Evolutionary conservation across 2,888 invertebrate species (phyloP).

Genomic region (Drosophila greeni): DNA sequence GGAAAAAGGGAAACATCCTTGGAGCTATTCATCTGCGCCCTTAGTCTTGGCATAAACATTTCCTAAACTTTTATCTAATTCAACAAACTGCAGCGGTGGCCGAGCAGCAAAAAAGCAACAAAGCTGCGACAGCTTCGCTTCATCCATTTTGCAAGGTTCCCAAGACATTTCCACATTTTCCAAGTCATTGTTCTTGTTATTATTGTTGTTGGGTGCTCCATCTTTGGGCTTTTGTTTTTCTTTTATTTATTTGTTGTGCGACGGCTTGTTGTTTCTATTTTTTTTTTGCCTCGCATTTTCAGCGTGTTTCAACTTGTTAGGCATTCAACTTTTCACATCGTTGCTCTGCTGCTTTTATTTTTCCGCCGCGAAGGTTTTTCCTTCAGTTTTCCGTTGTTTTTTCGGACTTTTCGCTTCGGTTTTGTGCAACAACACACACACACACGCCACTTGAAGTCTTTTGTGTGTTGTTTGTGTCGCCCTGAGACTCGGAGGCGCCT

Average conservation of each 20-base stretch:
- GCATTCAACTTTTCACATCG: slow-evolving; percentile 72
- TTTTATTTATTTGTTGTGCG: slow-evolving; percentile 32
- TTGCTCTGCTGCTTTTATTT: slow-evolving; percentile 45
- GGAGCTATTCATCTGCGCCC: slow-evolving; percentile 39
- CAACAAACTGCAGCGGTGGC: slow-evolving; percentile 58
- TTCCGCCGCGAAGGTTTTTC: slow-evolving; percentile 44
- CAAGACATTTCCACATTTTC: slow-evolving; percentile 73
- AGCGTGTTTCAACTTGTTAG: slow-evolving; percentile 66
- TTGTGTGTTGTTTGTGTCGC: slow-evolving; percentile 32
- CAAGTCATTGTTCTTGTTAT: slow-evolving; percentile 58
- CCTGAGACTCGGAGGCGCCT: slow-evolving; percentile 53
- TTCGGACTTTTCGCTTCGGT: slow-evolving; percentile 51
- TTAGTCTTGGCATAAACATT: slow-evolving; percentile 68
- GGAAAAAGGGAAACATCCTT: slow-evolving; percentile 13
- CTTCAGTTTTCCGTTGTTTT: slow-evolving; percentile 24
- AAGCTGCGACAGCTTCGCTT: slow-evolving; percentile 43
- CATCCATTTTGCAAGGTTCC: slow-evolving; percentile 63
- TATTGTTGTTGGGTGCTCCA: slow-evolving; percentile 32
- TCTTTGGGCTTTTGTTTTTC: slow-evolving; percentile 56
- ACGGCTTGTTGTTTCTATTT: slow-evolving; percentile 19
- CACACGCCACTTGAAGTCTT: slow-evolving; percentile 38
- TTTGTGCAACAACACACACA: slow-evolving; percentile 52
- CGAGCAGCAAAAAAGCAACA: slow-evolving; percentile 6
- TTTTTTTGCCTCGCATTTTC: slow-evolving; percentile 51
- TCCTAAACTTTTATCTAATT: slow-evolving; percentile 74